phyloP scores from a whole-genome alignment of 2,113 vertebrate genomes.

The Spheniscus mendiculus region DNA sequence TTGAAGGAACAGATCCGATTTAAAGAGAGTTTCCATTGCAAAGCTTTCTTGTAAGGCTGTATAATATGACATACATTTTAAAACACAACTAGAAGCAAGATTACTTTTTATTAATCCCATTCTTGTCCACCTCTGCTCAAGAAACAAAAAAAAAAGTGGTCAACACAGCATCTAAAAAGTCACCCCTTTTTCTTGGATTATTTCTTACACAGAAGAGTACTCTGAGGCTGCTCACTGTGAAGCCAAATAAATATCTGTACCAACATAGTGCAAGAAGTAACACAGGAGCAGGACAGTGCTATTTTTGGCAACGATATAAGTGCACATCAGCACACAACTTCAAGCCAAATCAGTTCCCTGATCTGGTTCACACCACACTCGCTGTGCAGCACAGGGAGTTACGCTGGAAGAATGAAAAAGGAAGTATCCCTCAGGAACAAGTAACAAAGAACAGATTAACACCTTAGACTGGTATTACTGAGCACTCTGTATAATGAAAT shows the following conservation, averaged over 20 bases:
- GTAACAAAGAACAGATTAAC: background rate
- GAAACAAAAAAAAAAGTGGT: background rate
- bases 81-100: background rate
- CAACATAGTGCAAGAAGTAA: slow-evolving; percentile 16
- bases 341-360: background rate
- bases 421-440: background rate
- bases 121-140: background rate
- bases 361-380: background rate
- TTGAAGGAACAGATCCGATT: background rate
- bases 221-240: background rate
- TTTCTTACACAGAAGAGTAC: background rate
- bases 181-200: background rate
- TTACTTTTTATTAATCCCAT: background rate
- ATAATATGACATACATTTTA: background rate
- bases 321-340: background rate
- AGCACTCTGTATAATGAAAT: background rate
- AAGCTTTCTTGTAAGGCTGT: background rate
- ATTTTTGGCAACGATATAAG: slow-evolving; percentile 31
- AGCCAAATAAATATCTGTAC: background rate
- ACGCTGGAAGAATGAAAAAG: background rate
- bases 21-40: background rate
- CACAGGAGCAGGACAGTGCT: slow-evolving; percentile 27
- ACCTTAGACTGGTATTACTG: background rate
- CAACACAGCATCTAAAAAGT: background rate
- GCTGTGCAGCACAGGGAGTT: background rate